Percentiles rank a stretch among this genome's conserved stretches.
phyloP scores from a whole-genome alignment of 2,113 vertebrate genomes.

The Dipodomys spectabilis region DNA sequence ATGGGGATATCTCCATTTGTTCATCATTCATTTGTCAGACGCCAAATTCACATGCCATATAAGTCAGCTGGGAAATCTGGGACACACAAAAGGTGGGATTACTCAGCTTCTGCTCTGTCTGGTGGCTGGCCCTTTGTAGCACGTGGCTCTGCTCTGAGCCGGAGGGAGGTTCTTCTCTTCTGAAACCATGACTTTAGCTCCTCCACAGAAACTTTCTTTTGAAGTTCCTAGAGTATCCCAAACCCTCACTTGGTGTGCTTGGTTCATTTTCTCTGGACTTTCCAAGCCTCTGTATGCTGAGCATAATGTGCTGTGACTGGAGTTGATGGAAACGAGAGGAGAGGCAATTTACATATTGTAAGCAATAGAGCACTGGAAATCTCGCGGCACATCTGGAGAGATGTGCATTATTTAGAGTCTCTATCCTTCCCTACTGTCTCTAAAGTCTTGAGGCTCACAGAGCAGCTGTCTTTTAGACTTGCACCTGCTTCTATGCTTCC shows the following conservation, averaged over 20 bases:
- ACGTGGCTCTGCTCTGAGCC: accelerated
- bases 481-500: background rate
- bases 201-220: too few species aligned
- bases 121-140: accelerated
- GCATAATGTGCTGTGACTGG: slow-evolving; percentile 14
- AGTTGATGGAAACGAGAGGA: slow-evolving; percentile 40
- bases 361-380: background rate
- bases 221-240: background rate
- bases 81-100: background rate
- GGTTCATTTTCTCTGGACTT: background rate
- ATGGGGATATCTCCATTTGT: background rate
- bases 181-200: background rate
- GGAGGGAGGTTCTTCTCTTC: background rate
- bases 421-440: slow-evolving; percentile 25
- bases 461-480: slow-evolving; percentile 54
- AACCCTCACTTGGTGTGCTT: background rate
- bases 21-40: slow-evolving; percentile 16
- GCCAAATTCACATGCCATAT: background rate
- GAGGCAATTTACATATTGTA: slow-evolving; percentile 61
- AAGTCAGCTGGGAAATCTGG: background rate
- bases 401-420: slow-evolving; percentile 51
- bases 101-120: background rate
- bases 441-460: background rate
- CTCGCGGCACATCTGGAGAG: slow-evolving; percentile 54
- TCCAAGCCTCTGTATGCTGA: background rate